Conservation (phyloP, 1,140 invertebrate genomes). For the Pentalonia nigronervosa region DNA sequence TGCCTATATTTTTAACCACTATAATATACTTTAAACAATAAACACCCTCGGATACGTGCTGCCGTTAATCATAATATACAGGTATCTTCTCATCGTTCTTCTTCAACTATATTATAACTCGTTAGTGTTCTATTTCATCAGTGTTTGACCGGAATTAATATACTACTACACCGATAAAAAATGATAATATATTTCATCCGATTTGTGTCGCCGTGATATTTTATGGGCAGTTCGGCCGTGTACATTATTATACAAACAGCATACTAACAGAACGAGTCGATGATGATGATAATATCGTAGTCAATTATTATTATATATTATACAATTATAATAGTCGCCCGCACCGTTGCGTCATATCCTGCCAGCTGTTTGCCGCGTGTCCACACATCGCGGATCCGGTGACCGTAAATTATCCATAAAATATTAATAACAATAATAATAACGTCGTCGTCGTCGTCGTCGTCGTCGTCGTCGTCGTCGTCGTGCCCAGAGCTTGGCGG, state of each 20-base stretch:
- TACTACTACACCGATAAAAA: too few relatives aligned
- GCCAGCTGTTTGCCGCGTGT: background rate
- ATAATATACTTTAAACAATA: background rate
- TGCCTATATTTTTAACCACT: background rate
- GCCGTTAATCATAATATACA: too few relatives aligned
- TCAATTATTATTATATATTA: background rate
- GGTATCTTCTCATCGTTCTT: too few relatives aligned
- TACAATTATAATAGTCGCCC: conserved; percentile 1
- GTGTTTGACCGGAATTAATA: too few relatives aligned
- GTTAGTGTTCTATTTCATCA: too few relatives aligned
- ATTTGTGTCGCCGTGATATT: too few relatives aligned
- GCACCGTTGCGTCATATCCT: conserved; percentile 24
- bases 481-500: background rate
- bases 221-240: too few relatives aligned
- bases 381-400: conserved; percentile 41
- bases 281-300: background rate
- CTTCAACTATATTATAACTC: too few relatives aligned
- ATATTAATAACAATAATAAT: background rate
- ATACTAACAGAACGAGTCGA: background rate
- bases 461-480: background rate
- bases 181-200: too few relatives aligned
- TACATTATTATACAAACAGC: too few relatives aligned
- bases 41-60: background rate
- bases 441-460: background rate
- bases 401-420: background rate